A percentile compares a stretch with the other conserved stretches of the same genome.
Evolutionary conservation across 2,888 invertebrate genomes (phyloP).

Genomic region (Bembecia ichneumoniformis): DNA sequence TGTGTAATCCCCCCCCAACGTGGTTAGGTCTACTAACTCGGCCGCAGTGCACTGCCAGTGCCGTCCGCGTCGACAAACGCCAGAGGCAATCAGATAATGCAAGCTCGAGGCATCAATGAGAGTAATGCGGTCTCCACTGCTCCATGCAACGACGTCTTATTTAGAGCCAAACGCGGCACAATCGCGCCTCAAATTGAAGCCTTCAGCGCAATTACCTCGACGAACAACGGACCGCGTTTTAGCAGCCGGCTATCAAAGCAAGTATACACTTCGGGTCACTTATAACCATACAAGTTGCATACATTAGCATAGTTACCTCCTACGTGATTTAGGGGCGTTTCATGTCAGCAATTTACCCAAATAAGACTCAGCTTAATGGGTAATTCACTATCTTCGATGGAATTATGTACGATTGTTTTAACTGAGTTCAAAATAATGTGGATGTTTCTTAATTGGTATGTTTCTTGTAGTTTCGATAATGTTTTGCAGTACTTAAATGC

Average conservation of each 20-base stretch:
- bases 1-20: too few relatives aligned
- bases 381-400: neutral
- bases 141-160: slow-evolving; percentile 63
- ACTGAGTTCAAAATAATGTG: too few relatives aligned
- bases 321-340: slow-evolving; percentile 16
- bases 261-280: slow-evolving; percentile 32
- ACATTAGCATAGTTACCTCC: slow-evolving; percentile 24
- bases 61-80: neutral
- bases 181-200: slow-evolving; percentile 60
- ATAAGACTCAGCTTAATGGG: slow-evolving; percentile 8
- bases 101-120: slow-evolving; percentile 55
- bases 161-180: slow-evolving; percentile 54
- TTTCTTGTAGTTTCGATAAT: too few relatives aligned
- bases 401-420: neutral
- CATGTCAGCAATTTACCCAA: slow-evolving; percentile 5
- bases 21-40: too few relatives aligned
- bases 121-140: slow-evolving; percentile 58
- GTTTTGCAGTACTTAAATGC: too few relatives aligned
- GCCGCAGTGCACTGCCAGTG: neutral
- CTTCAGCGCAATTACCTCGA: slow-evolving; percentile 60
- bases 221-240: slow-evolving; percentile 40
- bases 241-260: slow-evolving; percentile 52
- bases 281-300: slow-evolving; percentile 25
- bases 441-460: too few relatives aligned
- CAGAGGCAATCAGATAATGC: slow-evolving; percentile 38